Conservation (phyloP, 2,888 invertebrate species). For the Tethea ocularis region DNA sequence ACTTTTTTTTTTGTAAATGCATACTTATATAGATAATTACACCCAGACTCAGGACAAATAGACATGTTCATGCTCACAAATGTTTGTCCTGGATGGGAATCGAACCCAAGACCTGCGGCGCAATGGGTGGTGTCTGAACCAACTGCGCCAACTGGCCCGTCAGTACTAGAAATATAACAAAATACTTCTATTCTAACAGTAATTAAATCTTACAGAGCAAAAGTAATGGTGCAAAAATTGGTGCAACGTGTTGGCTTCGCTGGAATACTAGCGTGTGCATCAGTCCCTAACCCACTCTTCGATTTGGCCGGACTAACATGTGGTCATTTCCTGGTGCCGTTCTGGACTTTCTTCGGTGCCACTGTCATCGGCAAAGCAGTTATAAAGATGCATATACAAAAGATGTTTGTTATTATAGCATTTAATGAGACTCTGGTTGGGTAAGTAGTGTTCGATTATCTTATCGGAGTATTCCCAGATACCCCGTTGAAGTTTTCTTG, state of each 20-base stretch:
- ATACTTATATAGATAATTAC: too few relatives aligned
- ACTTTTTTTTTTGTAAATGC: too few relatives aligned
- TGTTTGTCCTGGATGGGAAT: too few relatives aligned
- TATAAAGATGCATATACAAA: conserved; percentile 99
- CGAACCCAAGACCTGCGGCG: too few relatives aligned
- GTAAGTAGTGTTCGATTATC: conserved; percentile 64
- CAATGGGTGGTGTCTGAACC: too few relatives aligned
- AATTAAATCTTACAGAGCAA: conserved; percentile 87
- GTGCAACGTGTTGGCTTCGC: conserved; percentile 98
- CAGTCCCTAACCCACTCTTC: conserved; percentile 99
- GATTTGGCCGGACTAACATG: conserved; percentile 99
- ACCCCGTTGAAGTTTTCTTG: too few relatives aligned
- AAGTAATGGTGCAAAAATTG: conserved; percentile 93
- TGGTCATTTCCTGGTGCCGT: conserved; percentile 99
- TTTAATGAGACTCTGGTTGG: conserved; percentile 97
- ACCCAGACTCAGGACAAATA: too few relatives aligned
- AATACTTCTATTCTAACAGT: conserved; percentile 55
- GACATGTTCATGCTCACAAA: too few relatives aligned
- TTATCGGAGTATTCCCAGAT: too few relatives aligned
- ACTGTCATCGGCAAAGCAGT: conserved; percentile 98
- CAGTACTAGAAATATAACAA: too few relatives aligned
- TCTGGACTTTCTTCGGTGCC: conserved; percentile 99
- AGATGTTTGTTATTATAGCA: conserved; percentile 97
- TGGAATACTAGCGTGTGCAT: conserved; percentile 97
- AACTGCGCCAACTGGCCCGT: too few relatives aligned